A percentile compares a stretch with the other conserved stretches of the same genome.
Evolutionary conservation across 1,140 invertebrate genomes (phyloP).

Genomic region (Lepidurus packardi): DNA sequence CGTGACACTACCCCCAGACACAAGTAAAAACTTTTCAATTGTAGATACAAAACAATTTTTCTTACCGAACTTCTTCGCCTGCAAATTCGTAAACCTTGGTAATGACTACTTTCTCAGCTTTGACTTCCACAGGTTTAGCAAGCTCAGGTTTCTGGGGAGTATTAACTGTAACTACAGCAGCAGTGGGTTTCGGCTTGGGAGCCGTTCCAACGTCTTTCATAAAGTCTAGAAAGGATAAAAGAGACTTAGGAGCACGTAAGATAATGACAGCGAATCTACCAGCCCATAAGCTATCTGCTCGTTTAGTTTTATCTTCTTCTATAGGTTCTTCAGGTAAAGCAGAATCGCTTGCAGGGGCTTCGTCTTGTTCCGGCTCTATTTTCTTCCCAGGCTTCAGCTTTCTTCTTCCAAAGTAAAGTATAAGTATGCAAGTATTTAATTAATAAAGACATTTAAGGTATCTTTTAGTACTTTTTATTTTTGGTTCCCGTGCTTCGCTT

Average conservation of each 20-base stretch:
- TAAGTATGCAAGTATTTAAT: not conserved
- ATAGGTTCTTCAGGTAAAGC: not conserved
- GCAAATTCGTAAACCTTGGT: slow-evolving; percentile 1
- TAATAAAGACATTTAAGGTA: not conserved
- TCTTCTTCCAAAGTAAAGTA: not conserved
- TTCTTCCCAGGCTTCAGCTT: slow-evolving; percentile 15
- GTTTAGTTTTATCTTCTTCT: slow-evolving; percentile 23
- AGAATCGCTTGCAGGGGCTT: not conserved
- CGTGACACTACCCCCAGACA: slow-evolving; percentile 46
- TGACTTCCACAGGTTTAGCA: not conserved
- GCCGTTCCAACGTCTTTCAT: slow-evolving; percentile 24
- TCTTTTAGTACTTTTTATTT: not conserved
- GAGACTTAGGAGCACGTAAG: not conserved
- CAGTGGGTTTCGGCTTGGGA: not conserved
- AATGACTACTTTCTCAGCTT: not conserved
- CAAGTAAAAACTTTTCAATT: not conserved
- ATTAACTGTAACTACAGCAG: not conserved
- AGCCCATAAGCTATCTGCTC: slow-evolving; percentile 29
- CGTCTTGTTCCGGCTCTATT: not conserved
- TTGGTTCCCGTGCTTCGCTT: not conserved
- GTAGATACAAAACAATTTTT: too few relatives aligned
- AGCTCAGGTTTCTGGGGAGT: not conserved
- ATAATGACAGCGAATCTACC: not conserved
- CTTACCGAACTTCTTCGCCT: slow-evolving; percentile 16
- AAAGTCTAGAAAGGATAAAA: slow-evolving; percentile 22